Percentiles rank a stretch among this genome's conserved stretches.
phyloP scores from a whole-genome alignment of 2,113 vertebrate species.

The Antechinus stuartii region DNA sequence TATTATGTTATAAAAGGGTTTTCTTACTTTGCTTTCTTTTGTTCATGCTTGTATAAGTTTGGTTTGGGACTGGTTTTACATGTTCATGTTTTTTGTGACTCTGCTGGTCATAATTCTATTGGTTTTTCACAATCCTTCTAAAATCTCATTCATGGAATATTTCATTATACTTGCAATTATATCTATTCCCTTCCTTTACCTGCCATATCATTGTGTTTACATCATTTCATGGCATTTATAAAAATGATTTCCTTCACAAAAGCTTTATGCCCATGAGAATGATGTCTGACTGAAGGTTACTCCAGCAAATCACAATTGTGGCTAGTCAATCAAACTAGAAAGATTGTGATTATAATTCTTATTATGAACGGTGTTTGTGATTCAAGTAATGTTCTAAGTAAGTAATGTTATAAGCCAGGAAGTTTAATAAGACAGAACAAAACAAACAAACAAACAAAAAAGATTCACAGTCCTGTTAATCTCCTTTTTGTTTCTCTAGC shows the following conservation, averaged over 20 bases:
- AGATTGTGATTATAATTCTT: neutral
- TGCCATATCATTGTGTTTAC: neutral
- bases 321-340: neutral
- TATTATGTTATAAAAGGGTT: neutral
- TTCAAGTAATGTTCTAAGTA: neutral
- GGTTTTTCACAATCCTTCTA: neutral
- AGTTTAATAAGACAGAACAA: neutral
- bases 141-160: neutral
- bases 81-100: neutral
- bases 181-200: neutral
- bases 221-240: neutral
- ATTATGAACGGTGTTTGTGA: neutral
- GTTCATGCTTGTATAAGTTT: too few relatives aligned
- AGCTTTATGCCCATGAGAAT: neutral
- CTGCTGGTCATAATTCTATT: neutral
- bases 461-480: neutral
- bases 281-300: neutral
- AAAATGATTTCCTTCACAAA: neutral
- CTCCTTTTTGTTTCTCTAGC: neutral
- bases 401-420: too few relatives aligned
- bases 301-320: neutral
- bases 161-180: neutral
- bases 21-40: neutral
- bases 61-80: too few relatives aligned
- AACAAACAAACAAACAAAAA: neutral